Evolutionary conservation across 2,888 invertebrate genomes (phyloP).

Genomic region (Zootermopsis nevadensis): DNA sequence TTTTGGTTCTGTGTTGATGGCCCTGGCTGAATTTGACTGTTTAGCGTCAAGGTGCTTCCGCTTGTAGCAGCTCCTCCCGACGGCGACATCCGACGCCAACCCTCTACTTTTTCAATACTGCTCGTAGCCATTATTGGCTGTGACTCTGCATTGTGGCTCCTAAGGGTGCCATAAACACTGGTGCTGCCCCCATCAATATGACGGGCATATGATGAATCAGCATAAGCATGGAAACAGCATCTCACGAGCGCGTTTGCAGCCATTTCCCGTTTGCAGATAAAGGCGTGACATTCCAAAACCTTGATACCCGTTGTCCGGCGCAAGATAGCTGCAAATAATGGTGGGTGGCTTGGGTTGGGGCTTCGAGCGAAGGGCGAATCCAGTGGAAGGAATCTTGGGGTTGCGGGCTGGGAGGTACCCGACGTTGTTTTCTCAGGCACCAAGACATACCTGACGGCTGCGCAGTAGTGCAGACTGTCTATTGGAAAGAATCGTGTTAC

Average conservation of each 20-base stretch:
- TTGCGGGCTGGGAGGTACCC: conserved; percentile 67
- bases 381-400: conserved; percentile 90
- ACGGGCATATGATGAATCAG: conserved; percentile 93
- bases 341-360: conserved; percentile 93
- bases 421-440: conserved; percentile 66
- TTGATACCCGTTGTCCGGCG: conserved; percentile 96
- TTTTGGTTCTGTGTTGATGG: conserved; percentile 60
- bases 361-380: conserved; percentile 96
- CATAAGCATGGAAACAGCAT: conserved; percentile 98
- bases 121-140: conserved; percentile 58
- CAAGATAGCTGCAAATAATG: conserved; percentile 95
- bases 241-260: conserved; percentile 97
- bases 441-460: conserved; percentile 89
- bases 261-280: conserved; percentile 95
- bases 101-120: conserved; percentile 65
- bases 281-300: conserved; percentile 98
- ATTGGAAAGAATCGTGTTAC: conserved; percentile 97
- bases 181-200: conserved; percentile 59
- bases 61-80: conserved; percentile 60
- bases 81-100: conserved; percentile 65
- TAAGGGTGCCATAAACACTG: conserved; percentile 64
- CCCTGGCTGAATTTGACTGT: conserved; percentile 63
- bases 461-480: conserved; percentile 94
- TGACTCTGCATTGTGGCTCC: conserved; percentile 60
- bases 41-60: conserved; percentile 71